phyloP scores from a whole-genome alignment of 2,113 vertebrate species.

The Pogona vitticeps region DNA sequence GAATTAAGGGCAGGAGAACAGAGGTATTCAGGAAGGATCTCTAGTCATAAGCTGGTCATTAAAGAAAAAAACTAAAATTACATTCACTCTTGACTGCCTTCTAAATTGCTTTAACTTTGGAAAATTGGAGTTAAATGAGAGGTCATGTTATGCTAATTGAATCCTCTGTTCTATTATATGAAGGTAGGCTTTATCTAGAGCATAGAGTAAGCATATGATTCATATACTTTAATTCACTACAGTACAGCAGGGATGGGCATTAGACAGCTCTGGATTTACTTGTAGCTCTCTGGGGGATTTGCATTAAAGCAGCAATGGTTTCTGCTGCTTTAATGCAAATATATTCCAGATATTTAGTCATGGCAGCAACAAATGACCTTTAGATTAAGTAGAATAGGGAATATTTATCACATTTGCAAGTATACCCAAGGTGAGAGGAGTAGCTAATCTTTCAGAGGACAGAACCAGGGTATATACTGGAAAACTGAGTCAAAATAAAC shows the following conservation, averaged over 20 bases:
- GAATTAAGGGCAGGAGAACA: slow-evolving; percentile 1
- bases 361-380: background rate
- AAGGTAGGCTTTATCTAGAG: background rate
- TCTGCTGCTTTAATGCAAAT: background rate
- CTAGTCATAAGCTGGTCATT: slow-evolving; percentile 47
- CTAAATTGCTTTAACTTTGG: slow-evolving; percentile 57
- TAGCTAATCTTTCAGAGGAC: too few species aligned
- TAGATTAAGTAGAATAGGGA: too few species aligned
- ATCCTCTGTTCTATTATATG: slow-evolving; percentile 51
- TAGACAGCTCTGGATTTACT: background rate
- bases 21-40: slow-evolving; percentile 43
- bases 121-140: slow-evolving; percentile 62
- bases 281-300: background rate
- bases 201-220: slow-evolving; percentile 1
- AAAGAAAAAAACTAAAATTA: slow-evolving; percentile 63
- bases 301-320: background rate
- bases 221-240: background rate
- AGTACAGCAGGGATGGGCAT: background rate
- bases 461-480: too few species aligned
- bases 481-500: too few species aligned
- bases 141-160: slow-evolving; percentile 63
- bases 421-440: too few species aligned
- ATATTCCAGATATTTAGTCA: background rate
- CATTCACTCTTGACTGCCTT: slow-evolving; percentile 48
- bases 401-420: too few species aligned